Percentiles rank a stretch among this genome's conserved stretches.
Conservation (phyloP, 2,797 vertebrate species). For the Cottoperca gobio region DNA sequence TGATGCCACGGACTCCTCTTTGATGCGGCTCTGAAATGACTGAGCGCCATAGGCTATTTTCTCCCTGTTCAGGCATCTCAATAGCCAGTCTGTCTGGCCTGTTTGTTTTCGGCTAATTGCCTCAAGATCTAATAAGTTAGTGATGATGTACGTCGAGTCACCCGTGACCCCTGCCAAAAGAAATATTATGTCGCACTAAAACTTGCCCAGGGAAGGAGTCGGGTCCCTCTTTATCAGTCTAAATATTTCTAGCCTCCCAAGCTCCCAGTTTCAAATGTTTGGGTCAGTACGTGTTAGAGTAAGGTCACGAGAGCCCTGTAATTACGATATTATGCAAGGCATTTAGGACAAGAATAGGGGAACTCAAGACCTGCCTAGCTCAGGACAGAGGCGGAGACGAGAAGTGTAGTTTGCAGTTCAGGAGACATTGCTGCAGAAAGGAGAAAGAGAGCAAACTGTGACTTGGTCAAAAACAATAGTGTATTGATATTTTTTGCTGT, state of each 20-base stretch:
- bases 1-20: conserved; percentile 87
- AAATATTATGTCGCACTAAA: conserved; percentile 90
- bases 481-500: neutral
- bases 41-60: conserved; percentile 92
- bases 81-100: conserved; percentile 94
- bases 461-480: neutral
- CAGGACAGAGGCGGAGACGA: conserved; percentile 36
- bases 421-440: conserved; percentile 2
- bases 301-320: conserved; percentile 82
- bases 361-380: conserved; percentile 50
- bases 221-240: conserved; percentile 81
- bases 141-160: conserved; percentile 95
- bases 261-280: conserved; percentile 84
- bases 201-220: conserved; percentile 77
- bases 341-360: conserved; percentile 74
- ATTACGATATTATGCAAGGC: conserved; percentile 83
- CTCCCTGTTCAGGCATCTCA: conserved; percentile 85
- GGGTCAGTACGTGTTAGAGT: conserved; percentile 79
- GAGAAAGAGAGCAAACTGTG: conserved; percentile 1
- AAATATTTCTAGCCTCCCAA: conserved; percentile 80
- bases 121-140: conserved; percentile 99
- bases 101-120: conserved; percentile 99
- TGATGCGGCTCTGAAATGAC: conserved; percentile 92
- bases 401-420: conserved; percentile 31
- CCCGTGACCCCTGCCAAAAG: conserved; percentile 92